Conservation (phyloP, 2,797 vertebrate genomes). For the Fratercula arctica region DNA sequence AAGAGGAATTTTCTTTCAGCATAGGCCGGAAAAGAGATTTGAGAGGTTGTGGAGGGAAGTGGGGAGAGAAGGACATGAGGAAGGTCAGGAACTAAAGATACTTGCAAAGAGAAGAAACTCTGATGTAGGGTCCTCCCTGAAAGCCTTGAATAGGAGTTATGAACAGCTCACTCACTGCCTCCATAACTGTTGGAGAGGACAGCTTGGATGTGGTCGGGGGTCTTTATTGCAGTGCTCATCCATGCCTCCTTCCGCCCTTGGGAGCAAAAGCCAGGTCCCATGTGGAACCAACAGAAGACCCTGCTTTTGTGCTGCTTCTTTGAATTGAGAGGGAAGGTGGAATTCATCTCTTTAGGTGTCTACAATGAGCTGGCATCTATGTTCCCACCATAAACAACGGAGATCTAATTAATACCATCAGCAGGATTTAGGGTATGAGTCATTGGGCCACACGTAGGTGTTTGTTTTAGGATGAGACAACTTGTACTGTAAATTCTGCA, state of each 20-base stretch:
- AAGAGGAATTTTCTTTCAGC: background rate
- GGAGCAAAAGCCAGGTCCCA: background rate
- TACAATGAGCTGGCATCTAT: background rate
- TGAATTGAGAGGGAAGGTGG: background rate
- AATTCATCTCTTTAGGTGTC: background rate
- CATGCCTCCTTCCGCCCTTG: background rate
- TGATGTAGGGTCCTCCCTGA: background rate
- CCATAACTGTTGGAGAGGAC: too few species aligned
- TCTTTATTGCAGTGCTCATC: background rate
- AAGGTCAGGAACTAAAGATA: background rate
- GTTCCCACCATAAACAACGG: fast-evolving
- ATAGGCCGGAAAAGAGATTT: background rate
- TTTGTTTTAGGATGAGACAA: background rate
- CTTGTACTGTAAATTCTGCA: background rate
- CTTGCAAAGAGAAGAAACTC: background rate
- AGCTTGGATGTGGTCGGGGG: background rate
- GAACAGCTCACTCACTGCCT: background rate
- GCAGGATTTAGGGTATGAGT: background rate
- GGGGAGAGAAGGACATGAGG: background rate
- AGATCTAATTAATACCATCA: background rate
- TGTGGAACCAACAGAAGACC: background rate
- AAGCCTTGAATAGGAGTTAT: background rate
- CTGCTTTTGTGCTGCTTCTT: background rate
- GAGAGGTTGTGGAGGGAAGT: background rate
- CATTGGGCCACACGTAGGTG: background rate